Percentiles rank a stretch among this genome's conserved stretches.
These are phyloP conservation scores for Heterodera filipjevi DNA, from an alignment of 2,888 invertebrate species.

Conservation along the genomic window DNA sequence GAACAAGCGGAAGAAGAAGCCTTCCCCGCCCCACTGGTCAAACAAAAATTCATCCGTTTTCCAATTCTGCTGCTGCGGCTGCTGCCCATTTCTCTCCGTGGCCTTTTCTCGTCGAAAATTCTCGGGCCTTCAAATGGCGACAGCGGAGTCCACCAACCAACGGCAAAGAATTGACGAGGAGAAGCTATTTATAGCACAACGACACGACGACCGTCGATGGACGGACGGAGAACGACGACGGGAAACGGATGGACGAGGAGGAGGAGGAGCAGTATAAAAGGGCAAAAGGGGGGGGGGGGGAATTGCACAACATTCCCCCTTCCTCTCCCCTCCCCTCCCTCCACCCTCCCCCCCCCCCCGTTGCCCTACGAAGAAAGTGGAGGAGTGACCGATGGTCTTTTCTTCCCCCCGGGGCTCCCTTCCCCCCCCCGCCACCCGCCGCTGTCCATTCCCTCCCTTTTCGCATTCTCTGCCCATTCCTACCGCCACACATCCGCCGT, in stretches of 20 bases:
- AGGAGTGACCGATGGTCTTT: slow-evolving; percentile 8
- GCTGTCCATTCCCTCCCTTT: background rate
- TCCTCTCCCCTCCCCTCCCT: background rate
- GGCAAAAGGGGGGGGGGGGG: slow-evolving; percentile 11
- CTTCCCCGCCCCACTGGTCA: slow-evolving; percentile 1
- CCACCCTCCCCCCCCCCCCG: background rate
- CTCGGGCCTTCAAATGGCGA: background rate
- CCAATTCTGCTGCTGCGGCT: no score
- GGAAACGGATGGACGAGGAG: background rate
- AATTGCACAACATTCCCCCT: slow-evolving; percentile 7
- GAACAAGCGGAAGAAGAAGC: no score
- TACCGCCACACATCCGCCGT: slow-evolving; percentile 2
- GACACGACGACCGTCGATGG: background rate
- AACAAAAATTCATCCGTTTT: slow-evolving; percentile 3
- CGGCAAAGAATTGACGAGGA: background rate
- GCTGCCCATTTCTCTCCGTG: slow-evolving; percentile 9
- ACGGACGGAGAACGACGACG: slow-evolving; percentile 4
- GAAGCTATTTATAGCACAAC: background rate
- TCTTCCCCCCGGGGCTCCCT: background rate
- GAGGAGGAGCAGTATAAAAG: background rate
- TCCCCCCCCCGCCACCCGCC: background rate
- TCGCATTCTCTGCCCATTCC: background rate
- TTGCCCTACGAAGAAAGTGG: slow-evolving; percentile 1
- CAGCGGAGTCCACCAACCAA: background rate
- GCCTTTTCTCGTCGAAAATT: slow-evolving; percentile 1